Evolutionary conservation across 1,140 invertebrate species (phyloP), one percentile per base, ranked within the genome.

Genomic region (Pemphigus obesinymphae): DNA sequence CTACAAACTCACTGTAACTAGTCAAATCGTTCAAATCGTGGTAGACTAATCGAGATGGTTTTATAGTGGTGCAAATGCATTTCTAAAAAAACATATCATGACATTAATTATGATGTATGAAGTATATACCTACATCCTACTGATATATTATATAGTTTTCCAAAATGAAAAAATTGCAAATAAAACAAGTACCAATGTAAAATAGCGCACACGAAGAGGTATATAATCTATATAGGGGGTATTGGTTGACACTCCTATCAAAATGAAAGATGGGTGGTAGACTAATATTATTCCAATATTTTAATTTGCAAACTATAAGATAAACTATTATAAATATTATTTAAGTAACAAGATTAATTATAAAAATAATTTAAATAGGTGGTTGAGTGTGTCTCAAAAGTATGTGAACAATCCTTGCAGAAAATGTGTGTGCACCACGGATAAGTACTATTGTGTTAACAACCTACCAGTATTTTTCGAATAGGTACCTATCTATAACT

Each of bases 51-150:
- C 89, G 89, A 40, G 91, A 92, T 43, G 90, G 90, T 34, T 90
- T 88, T 82, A 93, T 89, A n/a, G 89, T 88, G 15, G 91, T 92
- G 82, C 91, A 93, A 66, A 93, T 92, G n/a, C 81, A 82, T 83
- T 83, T 83, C 76, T 80, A 29, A 63, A 61, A 45, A 26, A 20
- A 23, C 17, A 26, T 13, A 61, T 29, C 15, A 29, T 29, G 29
- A 2, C 15, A 29, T 26, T 26, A 8, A 61, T 63, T 8, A 17
- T n/a, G 7, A 10, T 11, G 13, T 66, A 37, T n/a, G 29, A 13
- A n/a, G 17, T 50, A n/a, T n/a, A 20, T 50, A 50, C n/a, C n/a
- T 50, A 2, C 8, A 1, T 50, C 8, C 17, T 50, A 50, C 48
- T n/a, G 6, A 7, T n/a, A 50, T 50, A 53, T 53, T 1, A 10